Evolutionary conservation across 2,888 invertebrate genomes (phyloP).

Genomic region (Nomada fucata): DNA sequence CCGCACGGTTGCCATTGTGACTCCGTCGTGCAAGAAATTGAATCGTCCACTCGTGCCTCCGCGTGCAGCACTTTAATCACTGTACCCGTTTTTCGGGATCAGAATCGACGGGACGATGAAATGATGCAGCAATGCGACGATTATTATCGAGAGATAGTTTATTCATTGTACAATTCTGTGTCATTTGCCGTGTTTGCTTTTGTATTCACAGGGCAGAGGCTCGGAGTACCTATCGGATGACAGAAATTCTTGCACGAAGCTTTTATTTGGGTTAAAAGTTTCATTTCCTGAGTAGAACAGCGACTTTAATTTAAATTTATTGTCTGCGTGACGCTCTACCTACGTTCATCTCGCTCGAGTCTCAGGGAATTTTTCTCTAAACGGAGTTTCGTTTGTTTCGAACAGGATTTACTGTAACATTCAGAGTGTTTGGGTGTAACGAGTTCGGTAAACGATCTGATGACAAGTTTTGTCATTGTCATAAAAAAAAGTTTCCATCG

Average conservation of each 20-base stretch:
- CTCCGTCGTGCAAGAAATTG: too few relatives aligned
- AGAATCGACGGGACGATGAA: too few relatives aligned
- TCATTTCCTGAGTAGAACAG: conserved; percentile 67
- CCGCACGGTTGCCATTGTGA: not conserved
- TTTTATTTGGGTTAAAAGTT: conserved; percentile 75
- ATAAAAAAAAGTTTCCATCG: not conserved
- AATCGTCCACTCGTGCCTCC: too few relatives aligned
- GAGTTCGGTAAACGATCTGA: not conserved
- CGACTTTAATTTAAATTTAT: conserved; percentile 70
- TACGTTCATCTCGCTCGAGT: conserved; percentile 60
- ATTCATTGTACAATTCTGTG: not conserved
- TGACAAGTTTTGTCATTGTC: not conserved
- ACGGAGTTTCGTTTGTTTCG: not conserved
- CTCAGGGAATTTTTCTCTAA: conserved; percentile 6
- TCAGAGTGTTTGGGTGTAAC: not conserved
- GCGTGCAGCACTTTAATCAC: too few relatives aligned
- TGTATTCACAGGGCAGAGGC: not conserved
- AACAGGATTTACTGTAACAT: not conserved
- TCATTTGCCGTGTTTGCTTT: not conserved
- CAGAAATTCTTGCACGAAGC: conserved; percentile 28
- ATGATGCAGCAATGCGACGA: too few relatives aligned
- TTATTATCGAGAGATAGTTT: not conserved
- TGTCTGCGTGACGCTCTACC: conserved; percentile 54
- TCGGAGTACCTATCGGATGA: not conserved
- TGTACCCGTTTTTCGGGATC: too few relatives aligned